Evolutionary conservation across 2,113 vertebrate genomes (phyloP), one percentile per base, ranked within the genome.

Genomic region (Rousettus leschenaultii): DNA sequence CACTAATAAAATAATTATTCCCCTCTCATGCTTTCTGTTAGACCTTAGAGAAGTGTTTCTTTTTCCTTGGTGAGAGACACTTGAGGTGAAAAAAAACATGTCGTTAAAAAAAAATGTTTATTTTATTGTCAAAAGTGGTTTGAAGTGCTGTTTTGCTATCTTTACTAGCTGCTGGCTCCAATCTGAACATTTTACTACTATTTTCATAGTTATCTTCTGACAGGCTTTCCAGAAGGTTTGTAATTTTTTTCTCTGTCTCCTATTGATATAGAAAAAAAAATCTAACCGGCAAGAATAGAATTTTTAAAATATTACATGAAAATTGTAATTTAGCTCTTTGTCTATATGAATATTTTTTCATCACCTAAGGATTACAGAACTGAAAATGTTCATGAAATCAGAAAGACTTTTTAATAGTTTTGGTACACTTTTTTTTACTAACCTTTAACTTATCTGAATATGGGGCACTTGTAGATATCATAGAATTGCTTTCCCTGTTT

Each of bases 1-100:
- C 95, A 33, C 73, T 95, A 92, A 96, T 75, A 86, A 92, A 78
- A 63, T 65, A 87, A 92, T 85, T 75, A 86, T 84, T 79, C 26
- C 91, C n/a, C 48, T 86, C 68, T 87, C 65, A 40, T 53, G 13
- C 43, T 80, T 95, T 86, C 74, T 88, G 63, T 91, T 82, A 97
- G 84, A 82, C 6, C 26, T 89, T 82, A 88, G 57, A 88, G 57
- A 89, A 88, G 40, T 91, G 48, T 87, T 90, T 92, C 68, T 95
- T n/a, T 82, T 96, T 74, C 70, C 43, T 95, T 77, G 24, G 75
- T 89, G 80, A 94, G 33, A 94, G 77, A 96, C 82, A 94, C 38
- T 88, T 90, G 70, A 95, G 30, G 19, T 75, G 21, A 45, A 74
- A 95, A 94, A 79, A 45, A 79, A n/a, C 1, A 40, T 28, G 82